Conservation (phyloP, 2,888 invertebrate genomes). For the Monopis laevigella region DNA sequence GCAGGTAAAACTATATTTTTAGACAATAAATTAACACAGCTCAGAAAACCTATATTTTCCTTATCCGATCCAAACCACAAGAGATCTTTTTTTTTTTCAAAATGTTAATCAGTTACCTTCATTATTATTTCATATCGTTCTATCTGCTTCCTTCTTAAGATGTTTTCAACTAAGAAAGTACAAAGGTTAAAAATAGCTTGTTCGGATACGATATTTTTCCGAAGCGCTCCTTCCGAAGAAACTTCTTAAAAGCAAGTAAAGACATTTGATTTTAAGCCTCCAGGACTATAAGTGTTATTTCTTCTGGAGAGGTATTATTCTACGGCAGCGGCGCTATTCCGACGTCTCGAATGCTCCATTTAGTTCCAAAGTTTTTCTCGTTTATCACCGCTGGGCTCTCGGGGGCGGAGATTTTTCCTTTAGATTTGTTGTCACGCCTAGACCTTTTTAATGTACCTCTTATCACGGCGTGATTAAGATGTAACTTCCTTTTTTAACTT, state of each 20-base stretch:
- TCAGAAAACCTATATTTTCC: too few relatives aligned
- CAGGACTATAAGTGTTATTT: slow-evolving; percentile 66
- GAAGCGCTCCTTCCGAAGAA: too few relatives aligned
- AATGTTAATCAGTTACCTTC: too few relatives aligned
- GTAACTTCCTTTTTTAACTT: slow-evolving; percentile 35
- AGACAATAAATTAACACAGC: too few relatives aligned
- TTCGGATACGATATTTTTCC: too few relatives aligned
- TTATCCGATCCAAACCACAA: too few relatives aligned
- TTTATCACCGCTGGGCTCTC: slow-evolving; percentile 67
- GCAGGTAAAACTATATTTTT: too few relatives aligned
- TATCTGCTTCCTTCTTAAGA: too few relatives aligned
- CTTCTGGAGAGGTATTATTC: slow-evolving; percentile 65
- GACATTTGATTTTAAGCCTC: slow-evolving; percentile 68
- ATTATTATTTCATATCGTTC: too few relatives aligned
- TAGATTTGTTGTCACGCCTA: slow-evolving; percentile 69
- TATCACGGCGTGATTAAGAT: slow-evolving; percentile 58
- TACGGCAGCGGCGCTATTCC: slow-evolving; percentile 59
- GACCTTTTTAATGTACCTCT: slow-evolving; percentile 66
- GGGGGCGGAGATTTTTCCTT: slow-evolving; percentile 66
- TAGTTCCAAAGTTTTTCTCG: slow-evolving; percentile 68
- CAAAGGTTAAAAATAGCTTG: too few relatives aligned
- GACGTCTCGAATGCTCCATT: slow-evolving; percentile 66
- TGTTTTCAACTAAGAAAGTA: too few relatives aligned
- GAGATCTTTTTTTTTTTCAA: too few relatives aligned
- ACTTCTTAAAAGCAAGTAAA: slow-evolving; percentile 8